phyloP scores from a whole-genome alignment of 2,888 invertebrate species.

The Campopleginae sp. region DNA sequence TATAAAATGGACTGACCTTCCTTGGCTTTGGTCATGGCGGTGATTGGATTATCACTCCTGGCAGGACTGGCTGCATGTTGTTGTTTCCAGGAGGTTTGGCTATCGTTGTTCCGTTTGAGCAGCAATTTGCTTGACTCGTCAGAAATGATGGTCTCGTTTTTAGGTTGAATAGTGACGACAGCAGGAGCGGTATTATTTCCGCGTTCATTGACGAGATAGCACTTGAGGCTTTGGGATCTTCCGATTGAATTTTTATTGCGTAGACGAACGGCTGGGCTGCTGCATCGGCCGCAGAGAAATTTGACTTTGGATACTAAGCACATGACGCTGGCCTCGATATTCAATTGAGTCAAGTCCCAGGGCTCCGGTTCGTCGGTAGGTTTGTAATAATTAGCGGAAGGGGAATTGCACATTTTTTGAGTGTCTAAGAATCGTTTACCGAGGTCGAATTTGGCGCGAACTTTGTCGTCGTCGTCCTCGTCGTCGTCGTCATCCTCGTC shows the following conservation, averaged over 20 bases:
- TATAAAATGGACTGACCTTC: conserved; percentile 76
- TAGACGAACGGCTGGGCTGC: conserved; percentile 89
- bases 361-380: conserved; percentile 93
- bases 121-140: conserved; percentile 81
- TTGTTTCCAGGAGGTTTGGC: conserved; percentile 62
- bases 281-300: conserved; percentile 90
- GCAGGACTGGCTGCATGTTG: conserved; percentile 27
- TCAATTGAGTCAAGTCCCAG: conserved; percentile 93
- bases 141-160: conserved; percentile 75
- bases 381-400: conserved; percentile 91
- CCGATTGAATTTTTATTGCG: conserved; percentile 84
- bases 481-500: conserved; percentile 70
- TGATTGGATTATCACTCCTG: conserved; percentile 74
- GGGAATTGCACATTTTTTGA: conserved; percentile 87
- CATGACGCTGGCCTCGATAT: conserved; percentile 95
- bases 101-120: conserved; percentile 73
- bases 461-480: conserved; percentile 75
- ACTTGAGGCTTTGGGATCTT: conserved; percentile 77
- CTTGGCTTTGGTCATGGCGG: conserved; percentile 81
- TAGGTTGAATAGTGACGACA: conserved; percentile 80
- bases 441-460: conserved; percentile 77
- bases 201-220: conserved; percentile 55
- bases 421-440: conserved; percentile 85
- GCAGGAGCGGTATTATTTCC: not conserved
- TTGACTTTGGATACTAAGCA: conserved; percentile 94